Evolutionary conservation across 2,888 invertebrate genomes (phyloP), one percentile per base, ranked within the genome.

Genomic region (Suillia variegata): DNA sequence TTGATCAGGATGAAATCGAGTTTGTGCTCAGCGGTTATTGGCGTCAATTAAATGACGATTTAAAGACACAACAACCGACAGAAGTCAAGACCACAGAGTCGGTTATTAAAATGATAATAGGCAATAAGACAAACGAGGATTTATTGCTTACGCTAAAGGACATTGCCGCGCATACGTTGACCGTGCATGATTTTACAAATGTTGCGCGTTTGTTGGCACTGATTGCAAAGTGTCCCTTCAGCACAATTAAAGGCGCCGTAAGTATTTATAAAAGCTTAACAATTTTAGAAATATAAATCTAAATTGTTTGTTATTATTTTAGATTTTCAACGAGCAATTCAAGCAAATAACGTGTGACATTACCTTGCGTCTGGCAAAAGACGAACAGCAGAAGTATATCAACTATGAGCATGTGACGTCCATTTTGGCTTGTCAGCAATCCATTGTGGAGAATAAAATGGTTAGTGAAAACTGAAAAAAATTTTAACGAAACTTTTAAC

Each of bases 261-360:
- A 74, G 79, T 63, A 2, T 33, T 2, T 59, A 20, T n/a, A 42
- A 18, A 42, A n/a, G n/a, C n/a, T n/a, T n/a, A n/a, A n/a, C n/a
- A n/a, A n/a, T n/a, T n/a, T n/a, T n/a, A n/a, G n/a, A n/a, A n/a
- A n/a, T n/a, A n/a, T n/a, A n/a, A n/a, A 53, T 13, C 20, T 12
- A n/a, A 18, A 22, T 34, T 0, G 2, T 18, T 0, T 6, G 24
- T 1, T 15, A 31, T 26, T 33, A 24, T 15, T 50, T 55, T 63
- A 82, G 82, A 80, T 82, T 61, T 79, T 82, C 38, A 82, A 77
- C 58, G 79, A 81, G 31, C 71, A 78, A 49, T 81, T 81, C 55
- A 77, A 78, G 56, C 60, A 73, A n/a, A 74, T 80, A n/a, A 71
- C 66, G 3, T 69, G 72, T 2, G 68, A 69, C 20, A 73, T 76